Evolutionary conservation across 1,140 invertebrate species (phyloP), one percentile per base, ranked within the genome.

Genomic region (Zophobas morio): DNA sequence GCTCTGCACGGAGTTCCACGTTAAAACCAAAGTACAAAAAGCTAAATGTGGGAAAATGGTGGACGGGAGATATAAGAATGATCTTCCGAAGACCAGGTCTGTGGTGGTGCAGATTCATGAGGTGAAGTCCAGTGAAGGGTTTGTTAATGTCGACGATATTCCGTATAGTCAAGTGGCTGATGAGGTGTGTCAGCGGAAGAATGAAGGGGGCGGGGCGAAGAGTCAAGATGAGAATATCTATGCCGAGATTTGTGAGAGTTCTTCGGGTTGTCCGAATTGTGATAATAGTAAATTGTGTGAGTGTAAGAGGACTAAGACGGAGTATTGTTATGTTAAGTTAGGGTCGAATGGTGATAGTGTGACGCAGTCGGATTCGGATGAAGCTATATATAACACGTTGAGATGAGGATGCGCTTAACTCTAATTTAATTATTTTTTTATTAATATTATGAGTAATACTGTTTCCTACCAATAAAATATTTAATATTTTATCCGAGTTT

Each of bases 331-430:
- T 54, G 83, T 84, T 5, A 84, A 84, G 71, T 78, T 84, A 73
- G 83, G 83, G 2, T 83, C 81, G 3, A 84, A 84, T 77, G 83
- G 83, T 4, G 83, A 84, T 57, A 83, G 82, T 78, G 81, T 84
- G 32, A 84, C 79, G 6, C 82, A 83, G 66, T 84, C 83, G 5
- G 83, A 84, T 76, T 83, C 82, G n/a, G 81, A 84, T 49, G 84
- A 84, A 76, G 82, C 82, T 53, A 84, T 84, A 79, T 84, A 84
- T 70, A 84, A 84, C 75, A 84, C 84, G 4, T 77, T 84, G 74
- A 75, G 77, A 76, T 79, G 54, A 79, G 60, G 53, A 74, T 32
- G 40, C n/a, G 40, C 53, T 40, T 74, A 57, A 73, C 37, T 73
- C 53, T 57, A 57, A 54, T 74, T 74, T 42, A 74, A 54, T 51